Base-by-base conservation (phyloP, 2,797 vertebrate species). In the Lemur catta region DNA sequence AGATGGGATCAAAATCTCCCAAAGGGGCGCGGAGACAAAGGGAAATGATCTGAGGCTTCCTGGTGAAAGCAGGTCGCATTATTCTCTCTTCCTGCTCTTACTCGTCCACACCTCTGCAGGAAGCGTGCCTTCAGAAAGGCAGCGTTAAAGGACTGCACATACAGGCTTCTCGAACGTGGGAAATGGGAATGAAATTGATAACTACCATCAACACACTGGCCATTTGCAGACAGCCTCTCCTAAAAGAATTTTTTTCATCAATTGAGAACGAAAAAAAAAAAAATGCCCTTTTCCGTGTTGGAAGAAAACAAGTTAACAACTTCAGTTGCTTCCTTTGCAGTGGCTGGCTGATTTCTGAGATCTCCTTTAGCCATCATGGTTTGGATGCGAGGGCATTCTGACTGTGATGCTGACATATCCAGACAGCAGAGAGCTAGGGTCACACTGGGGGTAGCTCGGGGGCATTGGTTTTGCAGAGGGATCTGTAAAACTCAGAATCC, bases 1-100 rank as follows among this genome's bases (percentile, higher is more conserved):
- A 87, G 69, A 89, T 50, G 24, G 79, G 65, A 96, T 95, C 91
- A 94, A 94, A 96, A 93, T 88, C 94, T 96, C 91, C 74, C 85
- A 59, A 72, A 97, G 89, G 38, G 69, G 63, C 2, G 0, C 1
- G 1, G 55, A 95, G 95, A 96, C 93, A 89, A 86, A 93, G 82
- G 78, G 67, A 79, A 65, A 61, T 43, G 78, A 92, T 79, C 78
- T 65, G 88, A 96, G 50, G 95, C 71, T 82, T 87, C 93, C 91
- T 55, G 61, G 84, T 52, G 89, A 84, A 91, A 95, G 90, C 81
- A 81, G 96, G 82, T 96, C 92, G 55, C 14, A 9, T 15, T 63
- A 22, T 48, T 35, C 75, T 76, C 28, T 82, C 59, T 50, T 78
- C 78, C 38, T 38, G 35, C n/a, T 20, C 91, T 57, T 52, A 15